A percentile compares a stretch with the other conserved stretches of the same genome.
Evolutionary conservation across 2,113 vertebrate genomes (phyloP).

Genomic region (Tyto alba): DNA sequence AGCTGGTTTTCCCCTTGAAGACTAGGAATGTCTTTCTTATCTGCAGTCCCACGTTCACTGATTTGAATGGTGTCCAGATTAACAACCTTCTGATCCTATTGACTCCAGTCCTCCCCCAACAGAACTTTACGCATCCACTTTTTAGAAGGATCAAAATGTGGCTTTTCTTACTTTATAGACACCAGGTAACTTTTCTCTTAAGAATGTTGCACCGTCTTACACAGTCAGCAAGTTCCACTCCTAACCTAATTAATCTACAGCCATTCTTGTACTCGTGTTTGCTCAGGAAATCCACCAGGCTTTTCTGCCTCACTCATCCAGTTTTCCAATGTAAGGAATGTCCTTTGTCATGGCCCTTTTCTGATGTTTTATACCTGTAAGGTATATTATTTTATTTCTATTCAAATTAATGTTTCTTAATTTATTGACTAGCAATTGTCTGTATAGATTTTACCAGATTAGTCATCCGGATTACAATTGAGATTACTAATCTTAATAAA

Average conservation of each 20-base stretch:
- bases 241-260: neutral
- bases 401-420: neutral
- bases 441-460: neutral
- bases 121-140: neutral
- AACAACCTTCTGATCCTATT: neutral
- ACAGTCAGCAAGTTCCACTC: neutral
- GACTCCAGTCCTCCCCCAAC: neutral
- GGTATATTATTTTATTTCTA: neutral
- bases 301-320: neutral
- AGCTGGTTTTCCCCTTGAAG: neutral
- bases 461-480: neutral
- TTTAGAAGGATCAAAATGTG: neutral
- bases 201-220: neutral
- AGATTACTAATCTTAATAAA: neutral
- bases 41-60: neutral
- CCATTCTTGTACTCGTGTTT: accelerated
- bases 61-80: neutral
- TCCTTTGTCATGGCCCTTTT: neutral
- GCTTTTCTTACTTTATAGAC: neutral
- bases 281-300: neutral
- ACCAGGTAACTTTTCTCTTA: neutral
- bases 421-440: neutral
- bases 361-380: neutral
- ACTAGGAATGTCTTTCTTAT: neutral
- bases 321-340: accelerated